These are phyloP conservation scores for Hepsetus odoe DNA, from an alignment of 2,113 vertebrate genomes.

Conservation along the genomic window DNA sequence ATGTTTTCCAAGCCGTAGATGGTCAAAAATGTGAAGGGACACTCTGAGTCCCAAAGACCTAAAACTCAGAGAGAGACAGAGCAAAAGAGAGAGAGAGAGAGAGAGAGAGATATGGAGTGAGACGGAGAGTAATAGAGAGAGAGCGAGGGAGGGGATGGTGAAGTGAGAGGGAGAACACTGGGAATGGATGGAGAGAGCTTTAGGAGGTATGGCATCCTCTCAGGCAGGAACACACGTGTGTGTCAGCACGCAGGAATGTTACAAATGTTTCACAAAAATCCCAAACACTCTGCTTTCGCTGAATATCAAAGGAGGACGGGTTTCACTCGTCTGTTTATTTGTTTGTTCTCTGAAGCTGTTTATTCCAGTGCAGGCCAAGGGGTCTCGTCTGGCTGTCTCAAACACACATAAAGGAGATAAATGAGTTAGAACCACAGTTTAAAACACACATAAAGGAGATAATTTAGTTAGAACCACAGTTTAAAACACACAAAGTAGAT, in stretches of 20 bases:
- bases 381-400: too few relatives aligned
- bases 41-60: constrained; percentile 39
- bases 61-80: constrained; percentile 7
- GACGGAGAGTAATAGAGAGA: background rate
- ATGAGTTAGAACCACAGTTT: too few relatives aligned
- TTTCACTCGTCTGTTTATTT: background rate
- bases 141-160: background rate
- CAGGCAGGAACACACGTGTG: background rate
- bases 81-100: background rate
- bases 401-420: too few relatives aligned
- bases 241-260: background rate
- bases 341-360: background rate
- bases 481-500: too few relatives aligned
- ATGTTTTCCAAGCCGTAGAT: constrained; percentile 78
- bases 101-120: background rate
- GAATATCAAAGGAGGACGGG: background rate
- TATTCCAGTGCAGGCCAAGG: too few relatives aligned
- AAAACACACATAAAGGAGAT: too few relatives aligned
- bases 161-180: background rate
- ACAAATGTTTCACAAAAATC: background rate
- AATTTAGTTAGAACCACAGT: too few relatives aligned
- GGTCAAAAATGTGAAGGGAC: constrained; percentile 70
- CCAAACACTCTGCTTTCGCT: background rate
- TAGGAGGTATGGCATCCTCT: background rate
- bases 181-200: too few relatives aligned